Percentiles rank a stretch among this genome's conserved stretches.
Conservation (phyloP, 2,888 invertebrate species). For the Hoplodrina ambigua region DNA sequence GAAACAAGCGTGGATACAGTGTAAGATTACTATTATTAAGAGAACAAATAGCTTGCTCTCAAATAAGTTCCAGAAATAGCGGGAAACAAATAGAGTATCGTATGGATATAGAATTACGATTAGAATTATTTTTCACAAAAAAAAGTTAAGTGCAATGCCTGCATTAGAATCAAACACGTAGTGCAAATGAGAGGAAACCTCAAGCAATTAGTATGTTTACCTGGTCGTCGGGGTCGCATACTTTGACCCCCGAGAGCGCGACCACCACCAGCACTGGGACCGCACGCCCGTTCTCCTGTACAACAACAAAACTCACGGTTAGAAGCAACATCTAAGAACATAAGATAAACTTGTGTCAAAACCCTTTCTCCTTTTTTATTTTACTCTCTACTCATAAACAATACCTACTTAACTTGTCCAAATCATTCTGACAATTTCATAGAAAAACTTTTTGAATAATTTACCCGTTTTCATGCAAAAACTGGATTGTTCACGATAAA, state of each 20-base stretch:
- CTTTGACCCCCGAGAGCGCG: conserved; percentile 94
- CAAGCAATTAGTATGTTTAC: conserved; percentile 85
- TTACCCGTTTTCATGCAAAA: neutral
- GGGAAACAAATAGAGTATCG: no score
- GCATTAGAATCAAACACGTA: neutral
- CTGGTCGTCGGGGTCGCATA: conserved; percentile 96
- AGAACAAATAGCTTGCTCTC: neutral
- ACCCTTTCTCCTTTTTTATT: no score
- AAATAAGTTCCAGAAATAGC: no score
- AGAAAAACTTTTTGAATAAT: no score
- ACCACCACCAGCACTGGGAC: conserved; percentile 94
- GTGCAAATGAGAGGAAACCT: neutral
- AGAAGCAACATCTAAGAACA: neutral
- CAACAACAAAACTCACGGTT: neutral
- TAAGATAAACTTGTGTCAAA: neutral
- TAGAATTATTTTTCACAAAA: no score
- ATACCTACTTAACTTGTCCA: no score
- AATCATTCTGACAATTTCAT: no score
- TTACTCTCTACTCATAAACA: no score
- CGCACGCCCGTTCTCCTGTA: conserved; percentile 92
- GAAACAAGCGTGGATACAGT: conserved; percentile 58
- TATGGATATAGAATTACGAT: no score
- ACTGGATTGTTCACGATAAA: neutral
- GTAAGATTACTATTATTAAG: no score
- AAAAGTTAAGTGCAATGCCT: no score